Percentiles rank a stretch among this genome's conserved stretches.
phyloP scores from a whole-genome alignment of 2,797 vertebrate species.

The Echeneis naucrates region DNA sequence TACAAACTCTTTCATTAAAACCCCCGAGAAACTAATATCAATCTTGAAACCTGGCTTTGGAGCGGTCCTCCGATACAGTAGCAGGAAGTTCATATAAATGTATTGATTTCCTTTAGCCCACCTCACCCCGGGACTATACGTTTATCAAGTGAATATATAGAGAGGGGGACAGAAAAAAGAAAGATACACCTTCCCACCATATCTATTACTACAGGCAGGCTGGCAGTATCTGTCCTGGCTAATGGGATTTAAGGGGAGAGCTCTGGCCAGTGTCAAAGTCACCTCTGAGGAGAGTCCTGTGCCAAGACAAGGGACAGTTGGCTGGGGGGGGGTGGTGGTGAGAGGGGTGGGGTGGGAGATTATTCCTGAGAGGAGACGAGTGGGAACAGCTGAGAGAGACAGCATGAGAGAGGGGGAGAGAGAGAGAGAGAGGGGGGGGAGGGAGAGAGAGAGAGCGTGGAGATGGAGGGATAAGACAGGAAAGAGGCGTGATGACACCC shows the following conservation, averaged over 20 bases:
- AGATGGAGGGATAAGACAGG: background rate
- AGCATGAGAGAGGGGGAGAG: conserved; percentile 37
- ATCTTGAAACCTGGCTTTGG: conserved; percentile 19
- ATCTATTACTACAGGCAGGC: conserved; percentile 46
- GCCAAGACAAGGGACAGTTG: conserved; percentile 76
- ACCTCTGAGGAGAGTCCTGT: conserved; percentile 78
- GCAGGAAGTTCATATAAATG: conserved; percentile 44
- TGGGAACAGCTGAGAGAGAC: conserved; percentile 74
- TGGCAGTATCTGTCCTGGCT: conserved; percentile 57
- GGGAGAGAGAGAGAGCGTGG: background rate
- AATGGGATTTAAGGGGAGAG: conserved; percentile 72
- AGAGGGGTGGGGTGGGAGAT: conserved; percentile 49
- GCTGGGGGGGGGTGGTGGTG: conserved; percentile 14
- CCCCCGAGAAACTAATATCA: conserved; percentile 25
- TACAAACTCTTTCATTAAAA: conserved; percentile 5
- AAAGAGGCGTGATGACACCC: conserved; percentile 5
- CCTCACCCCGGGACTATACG: conserved; percentile 24
- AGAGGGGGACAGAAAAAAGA: background rate
- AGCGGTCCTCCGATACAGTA: conserved; percentile 11
- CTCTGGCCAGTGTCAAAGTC: conserved; percentile 82
- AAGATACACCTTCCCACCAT: conserved; percentile 25
- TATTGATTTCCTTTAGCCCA: conserved; percentile 48
- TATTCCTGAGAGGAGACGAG: conserved; percentile 71
- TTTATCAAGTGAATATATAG: conserved; percentile 44
- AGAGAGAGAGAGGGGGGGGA: conserved; percentile 5